Evolutionary conservation across 2,888 invertebrate genomes (phyloP), one percentile per base, ranked within the genome.

Genomic region (Lithophane semibrunnea): DNA sequence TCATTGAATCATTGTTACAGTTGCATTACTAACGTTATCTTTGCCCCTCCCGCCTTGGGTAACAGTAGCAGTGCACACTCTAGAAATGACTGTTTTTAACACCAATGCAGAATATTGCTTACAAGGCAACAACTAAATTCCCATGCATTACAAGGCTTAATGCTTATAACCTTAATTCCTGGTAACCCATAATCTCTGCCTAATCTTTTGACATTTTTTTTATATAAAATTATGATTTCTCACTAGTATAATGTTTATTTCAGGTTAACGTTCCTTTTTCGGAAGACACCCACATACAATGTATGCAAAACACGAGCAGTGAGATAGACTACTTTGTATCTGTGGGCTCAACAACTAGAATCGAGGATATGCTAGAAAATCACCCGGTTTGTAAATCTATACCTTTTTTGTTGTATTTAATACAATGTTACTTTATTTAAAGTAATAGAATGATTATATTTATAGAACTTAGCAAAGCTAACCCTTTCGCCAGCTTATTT

Each of bases 271-370:
- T 98, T 88, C 97, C 97, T 68, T 98, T 98, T 90, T 97, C 97
- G 70, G 97, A 97, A 74, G 97, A 97, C 76, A 98, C 98, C 16
- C 97, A 97, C 83, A 98, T 98, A 88, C 98, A 98, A 89, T 98
- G 98, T 90, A 98, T 98, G 86, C 97, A 98, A 91, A 98, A 98
- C 90, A 97, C 98, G 54, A 97, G 97, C 64, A 97, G 98, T 88
- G 98, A 98, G 89, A 98, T 98, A 86, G 98, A 98, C 93, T 98
- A 98, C 91, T 97, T 98, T 83, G 98, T 98, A 47, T 98, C 98
- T 37, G 98, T 98, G 70, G 98, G 98, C 37, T 95, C 96, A 18
- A 96, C 96, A 65, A 95, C 94, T 75, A 94, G 96, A 88, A 96
- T 97, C 78, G 97, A 97, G 87, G 96, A 96, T 85, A 96, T 97